Evolutionary conservation across 23 tunicate species (phyloP).

Genomic region (Phallusia fumigata): DNA sequence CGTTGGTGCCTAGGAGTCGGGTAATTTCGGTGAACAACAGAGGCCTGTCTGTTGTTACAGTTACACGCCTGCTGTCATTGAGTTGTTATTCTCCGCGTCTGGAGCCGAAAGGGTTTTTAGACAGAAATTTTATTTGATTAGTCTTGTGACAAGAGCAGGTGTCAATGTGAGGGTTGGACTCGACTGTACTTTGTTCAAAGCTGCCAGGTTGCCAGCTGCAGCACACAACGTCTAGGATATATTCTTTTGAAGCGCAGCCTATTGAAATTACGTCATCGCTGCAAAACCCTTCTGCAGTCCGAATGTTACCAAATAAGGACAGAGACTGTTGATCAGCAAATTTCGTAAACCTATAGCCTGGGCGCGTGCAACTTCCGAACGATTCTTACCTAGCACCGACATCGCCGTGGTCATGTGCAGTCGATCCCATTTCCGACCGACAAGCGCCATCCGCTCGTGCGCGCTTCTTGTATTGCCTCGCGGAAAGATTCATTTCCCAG

Average conservation of each 20-base stretch:
- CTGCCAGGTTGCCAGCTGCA: too few relatives aligned
- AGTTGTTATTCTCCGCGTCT: too few relatives aligned
- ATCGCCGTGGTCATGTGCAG: slow-evolving; percentile 5
- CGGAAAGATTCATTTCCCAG: slow-evolving; percentile 7
- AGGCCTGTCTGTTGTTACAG: background rate
- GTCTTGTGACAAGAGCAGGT: too few relatives aligned
- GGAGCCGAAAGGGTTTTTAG: too few relatives aligned
- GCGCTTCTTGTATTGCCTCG: background rate
- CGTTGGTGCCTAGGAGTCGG: slow-evolving; percentile 3
- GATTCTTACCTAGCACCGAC: slow-evolving; percentile 8
- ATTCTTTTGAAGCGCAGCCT: too few relatives aligned
- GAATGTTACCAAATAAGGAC: background rate
- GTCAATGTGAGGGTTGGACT: too few relatives aligned
- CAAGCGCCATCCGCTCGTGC: background rate
- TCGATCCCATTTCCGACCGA: background rate
- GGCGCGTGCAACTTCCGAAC: background rate
- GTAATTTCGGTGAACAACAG: background rate
- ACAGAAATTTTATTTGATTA: too few relatives aligned
- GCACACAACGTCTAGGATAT: too few relatives aligned
- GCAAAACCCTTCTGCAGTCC: too few relatives aligned
- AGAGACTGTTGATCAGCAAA: background rate
- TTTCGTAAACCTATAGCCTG: background rate
- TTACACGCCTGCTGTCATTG: too few relatives aligned
- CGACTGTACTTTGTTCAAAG: too few relatives aligned
- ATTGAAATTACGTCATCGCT: too few relatives aligned